These are phyloP conservation scores for Cotesia glomerata DNA, from an alignment of 1,140 invertebrate genomes.

Conservation along the genomic window DNA sequence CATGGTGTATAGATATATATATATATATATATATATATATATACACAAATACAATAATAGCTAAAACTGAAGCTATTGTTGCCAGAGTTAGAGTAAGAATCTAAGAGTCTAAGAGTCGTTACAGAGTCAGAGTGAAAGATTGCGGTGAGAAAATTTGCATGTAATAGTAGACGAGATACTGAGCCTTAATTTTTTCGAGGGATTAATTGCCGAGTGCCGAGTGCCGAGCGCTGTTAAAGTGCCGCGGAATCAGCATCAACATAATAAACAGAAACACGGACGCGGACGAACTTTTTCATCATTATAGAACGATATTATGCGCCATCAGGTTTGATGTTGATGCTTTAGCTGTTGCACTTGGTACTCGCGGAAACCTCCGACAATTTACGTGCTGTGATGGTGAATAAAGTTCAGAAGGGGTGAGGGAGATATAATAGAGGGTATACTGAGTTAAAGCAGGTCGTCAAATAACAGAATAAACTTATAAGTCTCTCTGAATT, in stretches of 20 bases:
- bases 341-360: too few species aligned
- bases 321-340: too few species aligned
- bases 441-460: conserved; percentile 14
- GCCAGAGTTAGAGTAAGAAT: too few species aligned
- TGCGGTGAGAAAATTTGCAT: conserved; percentile 15
- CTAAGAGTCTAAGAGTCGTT: too few species aligned
- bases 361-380: conserved; percentile 42
- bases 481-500: conserved; percentile 34
- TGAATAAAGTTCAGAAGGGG: conserved; percentile 5
- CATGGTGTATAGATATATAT: too few species aligned
- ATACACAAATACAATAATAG: too few species aligned
- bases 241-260: conserved; percentile 20
- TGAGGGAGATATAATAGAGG: conserved; percentile 37
- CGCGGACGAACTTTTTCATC: conserved; percentile 41
- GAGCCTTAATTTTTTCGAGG: conserved; percentile 43
- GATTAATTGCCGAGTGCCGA: conserved; percentile 29
- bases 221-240: conserved; percentile 12
- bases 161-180: conserved; percentile 27
- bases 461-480: conserved; percentile 10
- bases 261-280: conserved; percentile 27
- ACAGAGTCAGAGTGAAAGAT: background rate
- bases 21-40: too few species aligned
- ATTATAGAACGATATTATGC: conserved; percentile 59
- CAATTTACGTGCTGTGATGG: conserved; percentile 44
- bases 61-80: background rate